A percentile compares a stretch with the other conserved stretches of the same genome.
phyloP scores from a whole-genome alignment of 2,797 vertebrate genomes.

The Coracias cyanogaster region DNA sequence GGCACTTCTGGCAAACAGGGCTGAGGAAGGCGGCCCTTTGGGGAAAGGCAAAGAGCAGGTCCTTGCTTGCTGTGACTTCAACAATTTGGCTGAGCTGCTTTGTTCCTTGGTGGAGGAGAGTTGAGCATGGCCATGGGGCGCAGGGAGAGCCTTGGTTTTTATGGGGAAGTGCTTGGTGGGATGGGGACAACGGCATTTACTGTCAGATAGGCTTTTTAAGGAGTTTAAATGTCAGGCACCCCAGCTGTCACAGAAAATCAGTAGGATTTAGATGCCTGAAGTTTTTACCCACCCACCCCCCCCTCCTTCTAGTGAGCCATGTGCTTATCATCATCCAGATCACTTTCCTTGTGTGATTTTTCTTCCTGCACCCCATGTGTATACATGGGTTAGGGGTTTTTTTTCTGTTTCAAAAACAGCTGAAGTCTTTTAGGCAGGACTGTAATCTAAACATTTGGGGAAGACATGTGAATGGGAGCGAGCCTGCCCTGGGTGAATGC shows the following conservation, averaged over 20 bases:
- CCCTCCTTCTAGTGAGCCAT: constrained; percentile 10
- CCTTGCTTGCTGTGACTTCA: not conserved
- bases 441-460: not conserved
- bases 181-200: not conserved
- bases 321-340: constrained; percentile 65
- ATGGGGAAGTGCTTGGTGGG: not conserved
- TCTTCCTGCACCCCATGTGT: constrained; percentile 44
- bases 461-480: rapidly evolving
- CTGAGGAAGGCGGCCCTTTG: not conserved
- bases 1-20: not conserved
- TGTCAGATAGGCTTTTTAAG: not conserved
- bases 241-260: constrained; percentile 37
- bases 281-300: not conserved
- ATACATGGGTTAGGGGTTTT: not conserved
- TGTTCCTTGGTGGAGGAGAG: not conserved
- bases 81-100: not conserved
- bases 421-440: constrained; percentile 42
- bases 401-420: not conserved
- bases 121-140: rapidly evolving
- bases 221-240: not conserved
- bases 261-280: constrained; percentile 38
- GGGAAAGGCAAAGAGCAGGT: not conserved
- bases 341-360: constrained; percentile 47
- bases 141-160: not conserved
- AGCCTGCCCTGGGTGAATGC: not conserved